Conservation (phyloP, 2,888 invertebrate species). For the Cephus runcator region DNA sequence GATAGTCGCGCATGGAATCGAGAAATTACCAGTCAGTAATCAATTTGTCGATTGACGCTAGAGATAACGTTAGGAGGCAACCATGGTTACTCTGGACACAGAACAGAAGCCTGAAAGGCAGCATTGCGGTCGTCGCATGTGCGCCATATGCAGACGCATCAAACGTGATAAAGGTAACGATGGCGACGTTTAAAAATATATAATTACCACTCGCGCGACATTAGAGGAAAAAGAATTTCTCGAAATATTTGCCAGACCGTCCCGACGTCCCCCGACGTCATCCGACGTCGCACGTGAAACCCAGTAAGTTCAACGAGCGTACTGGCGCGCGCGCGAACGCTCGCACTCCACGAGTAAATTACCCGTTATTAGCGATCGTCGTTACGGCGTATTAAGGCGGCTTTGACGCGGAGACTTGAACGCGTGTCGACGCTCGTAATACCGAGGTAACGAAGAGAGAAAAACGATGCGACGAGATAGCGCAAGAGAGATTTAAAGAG, state of each 20-base stretch:
- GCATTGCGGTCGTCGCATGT: slow-evolving; percentile 63
- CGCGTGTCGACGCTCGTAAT: not conserved
- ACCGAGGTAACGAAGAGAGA: not conserved
- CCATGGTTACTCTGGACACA: slow-evolving; percentile 64
- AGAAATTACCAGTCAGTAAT: not conserved
- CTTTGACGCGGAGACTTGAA: not conserved
- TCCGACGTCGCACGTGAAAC: not conserved
- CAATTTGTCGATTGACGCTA: slow-evolving; percentile 41
- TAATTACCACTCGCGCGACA: not conserved
- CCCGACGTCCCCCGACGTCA: not conserved
- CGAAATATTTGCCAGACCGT: not conserved
- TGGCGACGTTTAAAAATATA: not conserved
- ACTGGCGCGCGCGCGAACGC: not conserved
- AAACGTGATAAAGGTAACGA: slow-evolving; percentile 62
- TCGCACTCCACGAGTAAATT: not conserved
- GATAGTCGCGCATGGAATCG: not conserved
- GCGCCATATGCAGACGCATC: slow-evolving; percentile 64
- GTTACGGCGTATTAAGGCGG: not conserved
- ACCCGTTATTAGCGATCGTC: not conserved
- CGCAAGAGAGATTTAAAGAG: not conserved
- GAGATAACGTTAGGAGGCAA: slow-evolving; percentile 23
- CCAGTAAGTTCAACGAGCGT: not conserved
- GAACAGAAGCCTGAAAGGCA: slow-evolving; percentile 63
- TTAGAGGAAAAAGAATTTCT: not conserved
- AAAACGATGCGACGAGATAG: not conserved